Base-by-base conservation (phyloP, 2,888 invertebrate genomes). In the Temnothorax rugatulus region DNA sequence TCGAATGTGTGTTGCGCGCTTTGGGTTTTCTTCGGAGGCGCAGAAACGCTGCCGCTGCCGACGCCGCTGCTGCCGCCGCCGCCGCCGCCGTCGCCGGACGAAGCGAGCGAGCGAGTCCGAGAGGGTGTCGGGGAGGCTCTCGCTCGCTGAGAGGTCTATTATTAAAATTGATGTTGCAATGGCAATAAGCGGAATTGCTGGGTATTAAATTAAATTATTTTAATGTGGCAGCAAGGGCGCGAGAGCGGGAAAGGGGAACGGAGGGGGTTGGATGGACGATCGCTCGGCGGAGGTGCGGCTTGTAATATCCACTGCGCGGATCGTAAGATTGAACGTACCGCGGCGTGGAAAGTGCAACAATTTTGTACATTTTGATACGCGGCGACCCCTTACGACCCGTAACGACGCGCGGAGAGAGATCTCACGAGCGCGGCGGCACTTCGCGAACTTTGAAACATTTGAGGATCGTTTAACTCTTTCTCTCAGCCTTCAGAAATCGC, bases 171-270 rank as follows among this genome's bases (percentile, higher is more conserved):
- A 93, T 91, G 91, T 90, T 91, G 89, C 91, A 92, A 91, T 91
- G 90, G 91, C 91, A 90, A 91, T 91, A 90, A 91, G 91, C 89
- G 87, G 90, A 92, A 93, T 93, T 91, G 91, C 90, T 87, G 91
- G 91, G 91, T 91, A 93, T 93, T 93, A 92, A 92, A 92, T 93
- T 93, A 91, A 92, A 93, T 93, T 91, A 92, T 92, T 92, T 91
- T 92, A 92, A 92, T 91, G 91, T 88, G 69, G 85, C 86, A 85
- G 85, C 76, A 77, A 86, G 85, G 79, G 76, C 50, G 85, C 73
- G 79, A 52, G 69, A 74, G 69, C 73, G 83, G 57, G 52, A 44
- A 73, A 25, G 63, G 64, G 52, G 52, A 79, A 38, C 52, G 41
- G 73, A 64, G 44, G 29, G 77, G 77, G 79, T 82, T 74, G 84